phyloP scores from a whole-genome alignment of 1,140 invertebrate genomes.

The Platyscapa corneri region DNA sequence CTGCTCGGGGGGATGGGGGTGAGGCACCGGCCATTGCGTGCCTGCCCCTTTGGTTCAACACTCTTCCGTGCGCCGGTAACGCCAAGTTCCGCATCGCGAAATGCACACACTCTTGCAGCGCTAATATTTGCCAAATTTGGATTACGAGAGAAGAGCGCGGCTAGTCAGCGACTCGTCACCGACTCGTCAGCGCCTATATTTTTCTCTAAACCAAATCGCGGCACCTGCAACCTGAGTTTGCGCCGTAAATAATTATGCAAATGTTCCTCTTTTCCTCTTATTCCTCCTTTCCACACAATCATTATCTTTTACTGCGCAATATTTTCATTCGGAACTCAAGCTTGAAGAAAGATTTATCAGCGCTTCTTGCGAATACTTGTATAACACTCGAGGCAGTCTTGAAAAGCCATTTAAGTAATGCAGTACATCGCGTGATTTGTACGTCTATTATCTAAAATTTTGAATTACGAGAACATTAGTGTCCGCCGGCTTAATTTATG shows the following conservation, averaged over 20 bases:
- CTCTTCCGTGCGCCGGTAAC: slow-evolving; percentile 3
- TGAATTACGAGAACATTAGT: not conserved
- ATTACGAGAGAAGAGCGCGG: not conserved
- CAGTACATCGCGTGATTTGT: not conserved
- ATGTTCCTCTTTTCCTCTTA: too few relatives aligned
- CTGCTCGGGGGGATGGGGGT: not conserved
- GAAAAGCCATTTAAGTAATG: not conserved
- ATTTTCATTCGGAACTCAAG: not conserved
- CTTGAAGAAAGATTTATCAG: not conserved
- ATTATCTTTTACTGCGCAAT: not conserved
- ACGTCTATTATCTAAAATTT: not conserved
- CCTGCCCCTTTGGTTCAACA: not conserved
- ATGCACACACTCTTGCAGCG: not conserved
- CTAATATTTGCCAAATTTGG: not conserved
- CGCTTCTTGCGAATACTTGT: not conserved
- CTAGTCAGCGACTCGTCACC: not conserved
- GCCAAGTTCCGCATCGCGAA: not conserved
- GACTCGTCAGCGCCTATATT: not conserved
- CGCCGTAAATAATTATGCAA: not conserved
- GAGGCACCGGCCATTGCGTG: not conserved
- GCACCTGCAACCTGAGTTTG: not conserved
- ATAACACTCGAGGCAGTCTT: not conserved
- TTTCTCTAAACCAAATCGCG: not conserved
- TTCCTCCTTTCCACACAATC: not conserved
- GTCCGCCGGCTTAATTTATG: not conserved